Conservation (phyloP, 2,113 vertebrate genomes). For the Amblyopsis rosae region DNA sequence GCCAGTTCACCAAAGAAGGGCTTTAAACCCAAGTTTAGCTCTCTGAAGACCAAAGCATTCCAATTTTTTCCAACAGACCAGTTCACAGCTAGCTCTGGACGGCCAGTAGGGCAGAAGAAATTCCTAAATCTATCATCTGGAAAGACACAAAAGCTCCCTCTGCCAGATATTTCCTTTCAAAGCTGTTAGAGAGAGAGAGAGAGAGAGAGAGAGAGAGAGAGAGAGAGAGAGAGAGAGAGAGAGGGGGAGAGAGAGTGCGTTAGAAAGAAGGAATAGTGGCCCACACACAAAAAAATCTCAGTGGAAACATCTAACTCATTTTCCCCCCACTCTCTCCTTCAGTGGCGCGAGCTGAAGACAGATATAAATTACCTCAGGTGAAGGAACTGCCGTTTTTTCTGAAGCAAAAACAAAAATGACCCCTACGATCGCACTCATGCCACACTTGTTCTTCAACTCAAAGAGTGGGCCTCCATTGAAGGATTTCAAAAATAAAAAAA, state of each 20-base stretch:
- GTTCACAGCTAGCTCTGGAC: slow-evolving; percentile 97
- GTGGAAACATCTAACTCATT: slow-evolving; percentile 31
- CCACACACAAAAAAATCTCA: slow-evolving; percentile 86
- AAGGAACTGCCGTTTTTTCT: slow-evolving; percentile 70
- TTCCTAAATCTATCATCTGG: slow-evolving; percentile 99
- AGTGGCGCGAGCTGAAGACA: slow-evolving; percentile 77
- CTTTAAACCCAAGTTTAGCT: slow-evolving; percentile 97
- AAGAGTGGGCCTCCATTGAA: slow-evolving; percentile 93
- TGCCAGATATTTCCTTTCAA: slow-evolving; percentile 86
- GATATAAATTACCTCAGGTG: slow-evolving; percentile 90
- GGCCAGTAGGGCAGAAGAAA: slow-evolving; percentile 97
- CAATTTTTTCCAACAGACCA: slow-evolving; percentile 98
- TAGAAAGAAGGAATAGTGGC: slow-evolving; percentile 61
- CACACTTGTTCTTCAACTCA: slow-evolving; percentile 88
- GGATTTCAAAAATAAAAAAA: slow-evolving; percentile 84
- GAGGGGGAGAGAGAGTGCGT: slow-evolving; percentile 51
- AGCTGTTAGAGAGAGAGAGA: slow-evolving; percentile 65
- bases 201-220: slow-evolving; percentile 64
- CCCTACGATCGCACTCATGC: slow-evolving; percentile 75
- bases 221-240: slow-evolving; percentile 59
- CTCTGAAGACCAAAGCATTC: slow-evolving; percentile 99
- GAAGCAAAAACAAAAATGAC: slow-evolving; percentile 87
- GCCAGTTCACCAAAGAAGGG: slow-evolving; percentile 94
- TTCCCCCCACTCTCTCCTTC: slow-evolving; percentile 58
- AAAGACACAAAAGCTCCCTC: slow-evolving; percentile 98